Percentiles rank a stretch among this genome's conserved stretches.
Conservation (phyloP, 2,797 vertebrate species). For the Meriones psammophilus region DNA sequence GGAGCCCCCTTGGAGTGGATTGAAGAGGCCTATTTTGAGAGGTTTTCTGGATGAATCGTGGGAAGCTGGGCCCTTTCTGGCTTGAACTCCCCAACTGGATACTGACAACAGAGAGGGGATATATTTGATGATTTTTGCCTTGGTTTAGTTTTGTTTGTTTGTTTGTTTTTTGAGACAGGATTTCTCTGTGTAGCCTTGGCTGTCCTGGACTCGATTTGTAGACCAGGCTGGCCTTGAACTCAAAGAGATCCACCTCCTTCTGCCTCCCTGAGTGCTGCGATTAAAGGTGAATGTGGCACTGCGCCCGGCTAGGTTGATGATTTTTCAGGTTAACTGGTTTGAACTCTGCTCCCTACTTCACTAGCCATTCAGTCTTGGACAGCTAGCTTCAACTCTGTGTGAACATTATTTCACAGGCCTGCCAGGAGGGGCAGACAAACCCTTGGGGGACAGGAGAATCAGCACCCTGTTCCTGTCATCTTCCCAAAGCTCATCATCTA, state of each 20-base stretch:
- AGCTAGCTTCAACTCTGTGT: conserved; percentile 23
- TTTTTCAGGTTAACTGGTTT: conserved; percentile 3
- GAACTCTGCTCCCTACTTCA: neutral
- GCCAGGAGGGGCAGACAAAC: neutral
- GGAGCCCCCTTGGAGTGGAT: neutral
- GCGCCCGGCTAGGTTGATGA: neutral
- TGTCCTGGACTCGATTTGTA: no score
- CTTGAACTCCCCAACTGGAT: neutral
- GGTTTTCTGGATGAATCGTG: conserved; percentile 15
- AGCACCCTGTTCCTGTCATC: neutral
- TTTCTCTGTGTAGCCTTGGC: no score
- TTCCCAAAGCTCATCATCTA: neutral
- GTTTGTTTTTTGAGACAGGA: no score
- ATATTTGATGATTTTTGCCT: neutral
- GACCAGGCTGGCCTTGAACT: no score
- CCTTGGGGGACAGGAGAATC: neutral
- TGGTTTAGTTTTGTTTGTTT: no score
- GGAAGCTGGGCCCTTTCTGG: conserved; percentile 30
- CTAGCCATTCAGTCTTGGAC: neutral
- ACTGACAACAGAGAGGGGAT: neutral
- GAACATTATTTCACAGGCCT: conserved; percentile 12
- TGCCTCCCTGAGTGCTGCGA: no score
- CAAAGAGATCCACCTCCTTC: no score
- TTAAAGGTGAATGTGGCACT: no score
- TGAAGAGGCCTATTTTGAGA: neutral